Evolutionary conservation across 2,113 vertebrate genomes (phyloP), one percentile per base, ranked within the genome.

Genomic region (Rhinichthys klamathensis): DNA sequence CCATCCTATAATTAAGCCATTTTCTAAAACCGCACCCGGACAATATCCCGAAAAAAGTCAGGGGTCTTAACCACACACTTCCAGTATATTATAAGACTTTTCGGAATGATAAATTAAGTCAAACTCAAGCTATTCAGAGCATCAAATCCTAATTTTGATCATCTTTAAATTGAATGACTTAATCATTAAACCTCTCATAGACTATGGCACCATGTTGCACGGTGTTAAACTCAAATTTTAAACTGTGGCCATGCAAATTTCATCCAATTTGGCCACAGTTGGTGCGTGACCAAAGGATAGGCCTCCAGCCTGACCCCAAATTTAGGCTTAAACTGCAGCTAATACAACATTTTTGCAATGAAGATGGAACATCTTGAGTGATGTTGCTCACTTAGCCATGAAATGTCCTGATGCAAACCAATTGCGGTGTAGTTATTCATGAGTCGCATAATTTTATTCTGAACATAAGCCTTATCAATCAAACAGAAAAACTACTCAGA

Each of bases 381-480:
- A 49, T 38, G 3, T 58, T 23, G 38, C 32, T 88, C 65, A 83
- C 15, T 74, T 65, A 80, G 79, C 27, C 81, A 84, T 85, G 80
- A 83, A 70, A 79, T 30, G 35, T 80, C 79, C 61, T 30, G 46
- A 67, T 63, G 44, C 25, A 74, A 76, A 81, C 65, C 70, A 63
- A 65, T 12, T 51, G 25, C 54, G 54, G 30, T 8, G 10, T 58
- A 32, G 74, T 77, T 61, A 82, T 73, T 78, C 13, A 58, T n/a
- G 69, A 87, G 58, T 79, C 51, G 2, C 54, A 38, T 82, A 13
- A 87, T 76, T 83, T 21, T 72, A 61, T 80, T 32, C 41, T 3
- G 44, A 80, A 60, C 25, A 84, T 63, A 80, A 80, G 85, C 74
- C 44, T 83, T 93, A 94, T 93, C 92, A 92, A 92, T 94, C 93